phyloP scores from a whole-genome alignment of 2,888 invertebrate genomes.

The Mesoligia furuncula region DNA sequence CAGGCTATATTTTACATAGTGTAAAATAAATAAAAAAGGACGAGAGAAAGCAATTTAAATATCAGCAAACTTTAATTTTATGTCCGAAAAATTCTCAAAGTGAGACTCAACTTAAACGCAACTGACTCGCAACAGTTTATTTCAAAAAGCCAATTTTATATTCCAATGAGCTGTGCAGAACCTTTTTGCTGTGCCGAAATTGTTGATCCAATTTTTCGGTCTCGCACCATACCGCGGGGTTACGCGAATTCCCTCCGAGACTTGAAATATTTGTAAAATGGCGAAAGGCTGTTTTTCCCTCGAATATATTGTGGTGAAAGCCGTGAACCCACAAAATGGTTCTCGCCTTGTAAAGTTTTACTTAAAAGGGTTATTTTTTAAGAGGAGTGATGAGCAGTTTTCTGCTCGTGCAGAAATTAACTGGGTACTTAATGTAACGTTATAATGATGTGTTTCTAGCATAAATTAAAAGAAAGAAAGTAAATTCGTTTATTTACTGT shows the following conservation, averaged over 20 bases:
- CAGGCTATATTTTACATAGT: constrained; percentile 1
- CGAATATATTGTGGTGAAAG: constrained; percentile 57
- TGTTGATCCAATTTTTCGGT: constrained; percentile 67
- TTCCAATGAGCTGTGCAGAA: constrained; percentile 59
- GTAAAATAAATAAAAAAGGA: constrained; percentile 9
- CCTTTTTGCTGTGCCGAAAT: constrained; percentile 61
- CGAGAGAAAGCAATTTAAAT: constrained; percentile 32
- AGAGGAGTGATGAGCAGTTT: not conserved
- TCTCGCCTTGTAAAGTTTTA: constrained; percentile 40
- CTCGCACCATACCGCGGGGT: constrained; percentile 56
- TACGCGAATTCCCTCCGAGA: constrained; percentile 69
- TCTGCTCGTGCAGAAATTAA: not conserved
- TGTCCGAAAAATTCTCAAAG: constrained; percentile 30
- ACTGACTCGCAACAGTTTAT: constrained; percentile 45
- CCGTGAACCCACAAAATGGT: constrained; percentile 50
- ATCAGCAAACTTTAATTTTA: constrained; percentile 39
- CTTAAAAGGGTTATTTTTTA: constrained; percentile 48
- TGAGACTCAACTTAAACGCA: constrained; percentile 22
- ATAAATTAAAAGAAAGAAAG: not conserved
- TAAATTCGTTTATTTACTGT: not conserved
- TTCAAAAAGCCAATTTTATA: constrained; percentile 57
- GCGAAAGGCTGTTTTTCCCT: constrained; percentile 65
- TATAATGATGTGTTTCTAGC: not conserved
- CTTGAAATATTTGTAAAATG: constrained; percentile 73
- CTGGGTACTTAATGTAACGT: not conserved